Conservation (phyloP, 2,113 vertebrate genomes). For the Rutilus rutilus region DNA sequence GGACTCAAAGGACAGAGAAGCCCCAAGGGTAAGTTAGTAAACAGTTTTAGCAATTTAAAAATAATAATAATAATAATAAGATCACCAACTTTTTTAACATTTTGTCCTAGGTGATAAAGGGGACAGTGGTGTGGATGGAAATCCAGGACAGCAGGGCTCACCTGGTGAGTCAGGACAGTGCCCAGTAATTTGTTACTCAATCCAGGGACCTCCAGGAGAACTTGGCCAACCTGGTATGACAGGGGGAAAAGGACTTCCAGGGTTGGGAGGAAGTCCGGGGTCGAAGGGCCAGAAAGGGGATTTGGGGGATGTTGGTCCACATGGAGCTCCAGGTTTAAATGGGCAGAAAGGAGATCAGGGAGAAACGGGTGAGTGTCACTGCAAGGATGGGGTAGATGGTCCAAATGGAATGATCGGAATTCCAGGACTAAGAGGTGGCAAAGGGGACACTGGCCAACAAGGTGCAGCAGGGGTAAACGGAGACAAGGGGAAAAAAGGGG, state of each 20-base stretch:
- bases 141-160: conserved; percentile 62
- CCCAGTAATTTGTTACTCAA: conserved; percentile 61
- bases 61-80: background rate
- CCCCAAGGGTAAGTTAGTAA: conserved; percentile 69
- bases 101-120: conserved; percentile 75
- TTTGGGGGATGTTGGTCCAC: conserved; percentile 62
- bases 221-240: conserved; percentile 64
- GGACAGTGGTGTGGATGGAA: conserved; percentile 62
- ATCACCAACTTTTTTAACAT: background rate
- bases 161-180: conserved; percentile 70
- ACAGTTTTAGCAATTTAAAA: background rate
- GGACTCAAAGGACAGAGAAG: conserved; percentile 70
- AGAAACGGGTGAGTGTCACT: conserved; percentile 65
- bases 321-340: conserved; percentile 59
- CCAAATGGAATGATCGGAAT: conserved; percentile 56
- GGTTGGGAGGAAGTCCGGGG: conserved; percentile 61
- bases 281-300: conserved; percentile 62
- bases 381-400: conserved; percentile 67
- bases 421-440: conserved; percentile 63
- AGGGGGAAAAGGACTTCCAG: conserved; percentile 70
- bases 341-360: conserved; percentile 72
- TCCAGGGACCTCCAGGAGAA: conserved; percentile 60
- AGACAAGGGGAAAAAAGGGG: conserved; percentile 59
- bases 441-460: conserved; percentile 58
- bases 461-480: conserved; percentile 61